phyloP scores from a whole-genome alignment of 2,113 vertebrate genomes.

The Tachysurus vachellii region DNA sequence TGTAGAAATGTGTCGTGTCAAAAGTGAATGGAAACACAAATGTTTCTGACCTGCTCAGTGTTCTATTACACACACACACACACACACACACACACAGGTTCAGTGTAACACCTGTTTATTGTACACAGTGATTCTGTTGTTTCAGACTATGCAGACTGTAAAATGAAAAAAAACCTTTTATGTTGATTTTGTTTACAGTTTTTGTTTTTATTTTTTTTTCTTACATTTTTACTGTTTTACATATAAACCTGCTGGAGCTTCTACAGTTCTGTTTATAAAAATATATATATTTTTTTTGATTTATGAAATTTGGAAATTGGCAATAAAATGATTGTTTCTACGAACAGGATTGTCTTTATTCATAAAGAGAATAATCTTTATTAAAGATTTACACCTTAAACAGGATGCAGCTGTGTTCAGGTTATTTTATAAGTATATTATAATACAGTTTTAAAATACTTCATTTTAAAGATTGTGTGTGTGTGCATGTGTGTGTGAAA shows the following conservation, averaged over 20 bases:
- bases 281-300: neutral
- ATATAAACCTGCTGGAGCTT: neutral
- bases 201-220: no score
- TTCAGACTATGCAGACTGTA: constrained; percentile 42
- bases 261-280: neutral
- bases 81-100: neutral
- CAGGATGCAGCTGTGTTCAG: no score
- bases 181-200: constrained; percentile 36
- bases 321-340: constrained; percentile 33
- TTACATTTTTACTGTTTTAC: constrained; percentile 41
- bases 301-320: constrained; percentile 17
- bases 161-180: neutral
- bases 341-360: no score
- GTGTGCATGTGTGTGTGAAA: no score
- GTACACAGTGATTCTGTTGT: neutral
- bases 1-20: neutral
- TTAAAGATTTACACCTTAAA: no score
- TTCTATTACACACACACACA: neutral
- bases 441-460: no score
- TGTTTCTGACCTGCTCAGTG: neutral
- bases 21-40: neutral
- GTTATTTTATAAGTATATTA: no score
- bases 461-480: no score
- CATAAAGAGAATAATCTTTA: no score
- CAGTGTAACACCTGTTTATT: neutral